phyloP scores from a whole-genome alignment of 2,888 invertebrate genomes.

The Scotopteryx bipunctaria region DNA sequence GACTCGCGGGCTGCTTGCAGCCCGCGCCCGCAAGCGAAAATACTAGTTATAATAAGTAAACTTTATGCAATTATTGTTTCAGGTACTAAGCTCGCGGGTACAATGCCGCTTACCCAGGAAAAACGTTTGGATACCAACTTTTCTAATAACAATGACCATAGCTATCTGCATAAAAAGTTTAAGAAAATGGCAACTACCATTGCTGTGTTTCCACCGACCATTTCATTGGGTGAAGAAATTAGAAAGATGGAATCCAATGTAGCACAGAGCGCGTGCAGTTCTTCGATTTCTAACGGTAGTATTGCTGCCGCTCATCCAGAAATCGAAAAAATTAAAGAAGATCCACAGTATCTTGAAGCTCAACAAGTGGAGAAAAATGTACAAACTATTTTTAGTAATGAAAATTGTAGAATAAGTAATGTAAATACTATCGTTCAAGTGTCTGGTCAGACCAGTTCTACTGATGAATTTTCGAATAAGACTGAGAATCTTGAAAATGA shows the following conservation, averaged over 20 bases:
- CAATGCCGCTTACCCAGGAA: conserved; percentile 79
- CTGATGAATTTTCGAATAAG: conserved; percentile 81
- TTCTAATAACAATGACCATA: conserved; percentile 85
- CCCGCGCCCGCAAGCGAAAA: too few species aligned
- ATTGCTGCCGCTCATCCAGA: conserved; percentile 77
- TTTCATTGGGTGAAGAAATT: conserved; percentile 60
- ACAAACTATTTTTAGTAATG: conserved; percentile 81
- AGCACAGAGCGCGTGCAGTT: conserved; percentile 58
- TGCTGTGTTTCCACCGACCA: conserved; percentile 63
- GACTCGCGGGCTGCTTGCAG: too few species aligned
- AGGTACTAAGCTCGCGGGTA: conserved; percentile 73
- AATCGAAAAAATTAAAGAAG: conserved; percentile 73
- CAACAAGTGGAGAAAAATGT: conserved; percentile 72
- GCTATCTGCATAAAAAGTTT: conserved; percentile 96
- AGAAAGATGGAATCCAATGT: conserved; percentile 63
- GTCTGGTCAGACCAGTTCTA: conserved; percentile 81
- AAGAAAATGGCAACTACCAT: conserved; percentile 91
- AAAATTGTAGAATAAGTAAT: conserved; percentile 75
- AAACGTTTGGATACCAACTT: conserved; percentile 77
- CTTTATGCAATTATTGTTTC: conserved; percentile 47
- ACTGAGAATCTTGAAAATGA: conserved; percentile 81
- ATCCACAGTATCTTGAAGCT: conserved; percentile 51
- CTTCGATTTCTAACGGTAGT: conserved; percentile 72
- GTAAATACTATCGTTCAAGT: conserved; percentile 77
- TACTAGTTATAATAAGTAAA: neutral